A percentile compares a stretch with the other conserved stretches of the same genome.
Conservation (phyloP, 2,113 vertebrate genomes). For the Spea multiplicata region DNA sequence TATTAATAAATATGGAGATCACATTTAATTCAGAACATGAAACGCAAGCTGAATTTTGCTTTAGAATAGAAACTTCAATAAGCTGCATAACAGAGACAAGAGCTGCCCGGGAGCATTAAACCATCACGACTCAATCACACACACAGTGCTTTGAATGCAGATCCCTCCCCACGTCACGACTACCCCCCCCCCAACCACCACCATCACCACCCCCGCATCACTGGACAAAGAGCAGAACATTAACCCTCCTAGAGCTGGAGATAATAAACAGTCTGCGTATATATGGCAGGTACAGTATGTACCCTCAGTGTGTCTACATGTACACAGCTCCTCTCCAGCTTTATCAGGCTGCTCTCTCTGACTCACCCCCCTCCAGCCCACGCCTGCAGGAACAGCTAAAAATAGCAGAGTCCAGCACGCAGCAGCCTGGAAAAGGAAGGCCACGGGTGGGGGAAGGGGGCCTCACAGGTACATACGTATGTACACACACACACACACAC, state of each 20-base stretch:
- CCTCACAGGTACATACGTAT: not conserved
- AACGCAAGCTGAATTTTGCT: too few species aligned
- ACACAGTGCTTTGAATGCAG: slow-evolving; percentile 25
- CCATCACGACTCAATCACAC: slow-evolving; percentile 42
- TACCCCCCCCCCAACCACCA: not conserved
- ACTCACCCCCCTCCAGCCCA: slow-evolving; percentile 48
- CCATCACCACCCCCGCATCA: slow-evolving; percentile 9
- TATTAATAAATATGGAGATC: too few species aligned
- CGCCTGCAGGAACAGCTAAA: slow-evolving; percentile 46
- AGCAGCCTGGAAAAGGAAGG: slow-evolving; percentile 32
- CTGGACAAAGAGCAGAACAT: slow-evolving; percentile 48
- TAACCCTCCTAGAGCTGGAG: slow-evolving; percentile 31
- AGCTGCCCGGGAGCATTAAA: slow-evolving; percentile 9
- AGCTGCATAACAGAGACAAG: not conserved
- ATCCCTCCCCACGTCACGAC: slow-evolving; percentile 39
- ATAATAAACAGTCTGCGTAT: slow-evolving; percentile 5
- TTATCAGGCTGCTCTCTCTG: slow-evolving; percentile 27
- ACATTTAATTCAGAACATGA: too few species aligned
- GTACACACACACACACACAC: not conserved
- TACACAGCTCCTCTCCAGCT: slow-evolving; percentile 20
- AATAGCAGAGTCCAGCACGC: slow-evolving; percentile 43
- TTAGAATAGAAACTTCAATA: not conserved
- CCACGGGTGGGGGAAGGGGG: not conserved
- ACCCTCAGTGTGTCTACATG: not conserved
- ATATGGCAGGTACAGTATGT: slow-evolving; percentile 12